Percentiles rank a stretch among this genome's conserved stretches.
phyloP scores from a whole-genome alignment of 1,140 invertebrate species.

The Trissolcus basalis region DNA sequence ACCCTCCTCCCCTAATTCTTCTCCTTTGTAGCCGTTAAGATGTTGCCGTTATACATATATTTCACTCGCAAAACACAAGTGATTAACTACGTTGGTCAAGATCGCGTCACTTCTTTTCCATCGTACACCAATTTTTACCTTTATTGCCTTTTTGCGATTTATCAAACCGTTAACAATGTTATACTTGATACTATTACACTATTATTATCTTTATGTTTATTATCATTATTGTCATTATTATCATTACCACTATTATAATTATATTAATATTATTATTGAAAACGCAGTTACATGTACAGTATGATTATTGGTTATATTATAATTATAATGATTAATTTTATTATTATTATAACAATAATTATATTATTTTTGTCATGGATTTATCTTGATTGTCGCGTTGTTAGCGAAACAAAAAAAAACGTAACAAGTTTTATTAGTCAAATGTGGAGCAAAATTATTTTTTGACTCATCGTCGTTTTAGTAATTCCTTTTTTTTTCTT shows the following conservation, averaged over 20 bases:
- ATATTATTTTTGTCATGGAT: conserved; percentile 49
- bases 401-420: too few relatives aligned
- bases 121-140: conserved; percentile 56
- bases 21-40: conserved; percentile 71
- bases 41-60: conserved; percentile 75
- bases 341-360: conserved; percentile 34
- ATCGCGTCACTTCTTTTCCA: conserved; percentile 56
- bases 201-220: conserved; percentile 60
- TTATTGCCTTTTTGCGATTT: conserved; percentile 63
- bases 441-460: conserved; percentile 2
- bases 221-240: conserved; percentile 54
- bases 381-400: conserved; percentile 55
- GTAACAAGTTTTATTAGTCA: conserved; percentile 51
- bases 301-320: conserved; percentile 55
- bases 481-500: conserved; percentile 44
- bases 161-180: conserved; percentile 70
- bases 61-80: conserved; percentile 64
- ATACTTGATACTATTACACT: conserved; percentile 62
- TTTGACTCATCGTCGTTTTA: too few relatives aligned
- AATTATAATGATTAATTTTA: conserved; percentile 23
- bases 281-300: conserved; percentile 58
- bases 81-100: conserved; percentile 64
- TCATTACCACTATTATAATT: conserved; percentile 59
- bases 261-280: conserved; percentile 57
- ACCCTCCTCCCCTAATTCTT: conserved; percentile 51